phyloP scores from a whole-genome alignment of 1,140 invertebrate genomes.

The Potamilus streckersoni region DNA sequence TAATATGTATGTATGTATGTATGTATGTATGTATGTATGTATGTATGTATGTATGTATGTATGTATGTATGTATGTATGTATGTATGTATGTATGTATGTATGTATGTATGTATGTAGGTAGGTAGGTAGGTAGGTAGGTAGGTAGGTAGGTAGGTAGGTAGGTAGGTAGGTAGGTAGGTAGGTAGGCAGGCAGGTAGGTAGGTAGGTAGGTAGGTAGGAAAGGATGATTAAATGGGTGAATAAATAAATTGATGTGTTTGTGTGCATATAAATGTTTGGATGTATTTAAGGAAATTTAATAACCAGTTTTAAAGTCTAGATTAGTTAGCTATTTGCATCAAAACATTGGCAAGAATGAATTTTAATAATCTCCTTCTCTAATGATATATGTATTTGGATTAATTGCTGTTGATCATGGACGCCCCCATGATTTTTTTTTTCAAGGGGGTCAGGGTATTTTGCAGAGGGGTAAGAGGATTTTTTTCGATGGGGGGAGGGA shows the following conservation, averaged over 20 bases:
- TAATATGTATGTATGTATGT: slow-evolving; percentile 9
- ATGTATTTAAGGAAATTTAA: no score
- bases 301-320: no score
- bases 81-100: slow-evolving; percentile 20
- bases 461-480: no score
- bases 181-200: slow-evolving; percentile 14
- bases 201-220: slow-evolving; percentile 13
- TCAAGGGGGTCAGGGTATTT: no score
- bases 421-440: no score
- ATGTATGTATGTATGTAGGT: slow-evolving; percentile 19
- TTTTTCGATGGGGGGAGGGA: no score
- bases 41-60: slow-evolving; percentile 30
- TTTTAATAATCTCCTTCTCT: no score
- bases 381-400: no score
- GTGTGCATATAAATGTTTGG: not conserved
- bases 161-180: not conserved
- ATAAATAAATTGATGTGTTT: slow-evolving; percentile 11
- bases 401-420: no score
- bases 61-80: slow-evolving; percentile 28
- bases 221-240: slow-evolving; percentile 6
- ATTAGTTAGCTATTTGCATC: no score
- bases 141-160: not conserved
- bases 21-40: slow-evolving; percentile 29
- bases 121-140: slow-evolving; percentile 14
- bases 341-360: no score